Evolutionary conservation across 2,888 invertebrate genomes (phyloP).

Genomic region (Erebia palarica): DNA sequence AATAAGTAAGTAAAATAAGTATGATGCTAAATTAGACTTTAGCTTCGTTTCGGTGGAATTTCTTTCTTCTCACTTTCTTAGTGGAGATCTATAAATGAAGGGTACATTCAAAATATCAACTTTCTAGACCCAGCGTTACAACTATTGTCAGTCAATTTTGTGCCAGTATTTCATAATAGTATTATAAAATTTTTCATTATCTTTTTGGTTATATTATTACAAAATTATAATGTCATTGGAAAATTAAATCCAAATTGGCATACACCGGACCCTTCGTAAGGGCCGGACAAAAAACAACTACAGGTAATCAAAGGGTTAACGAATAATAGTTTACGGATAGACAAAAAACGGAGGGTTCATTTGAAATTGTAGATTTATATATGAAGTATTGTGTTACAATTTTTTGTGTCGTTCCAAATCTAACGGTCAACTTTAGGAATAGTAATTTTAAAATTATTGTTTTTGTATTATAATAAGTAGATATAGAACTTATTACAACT

Average conservation of each 20-base stretch:
- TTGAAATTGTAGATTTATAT: constrained; percentile 58
- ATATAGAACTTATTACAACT: not conserved
- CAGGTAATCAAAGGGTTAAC: constrained; percentile 77
- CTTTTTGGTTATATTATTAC: not conserved
- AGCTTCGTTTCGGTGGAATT: too few relatives aligned
- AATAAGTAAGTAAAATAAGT: too few relatives aligned
- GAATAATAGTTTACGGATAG: constrained; percentile 59
- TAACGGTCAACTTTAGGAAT: constrained; percentile 54
- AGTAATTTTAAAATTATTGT: constrained; percentile 21
- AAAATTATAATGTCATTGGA: constrained; percentile 18
- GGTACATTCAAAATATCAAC: too few relatives aligned
- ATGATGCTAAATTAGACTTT: too few relatives aligned
- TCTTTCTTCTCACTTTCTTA: too few relatives aligned
- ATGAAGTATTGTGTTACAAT: constrained; percentile 55
- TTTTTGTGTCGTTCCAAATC: constrained; percentile 40
- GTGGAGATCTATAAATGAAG: too few relatives aligned
- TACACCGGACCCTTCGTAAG: constrained; percentile 35
- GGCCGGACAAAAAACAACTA: constrained; percentile 51
- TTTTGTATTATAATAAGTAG: not conserved
- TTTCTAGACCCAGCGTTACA: too few relatives aligned
- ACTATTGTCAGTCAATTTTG: too few relatives aligned
- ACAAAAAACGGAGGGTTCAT: constrained; percentile 67
- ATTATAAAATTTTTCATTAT: too few relatives aligned
- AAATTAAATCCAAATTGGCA: constrained; percentile 32
- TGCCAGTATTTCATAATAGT: too few relatives aligned